Evolutionary conservation across 2,113 vertebrate species (phyloP), one percentile per base, ranked within the genome.

Genomic region (Oxyruncus cristatus): DNA sequence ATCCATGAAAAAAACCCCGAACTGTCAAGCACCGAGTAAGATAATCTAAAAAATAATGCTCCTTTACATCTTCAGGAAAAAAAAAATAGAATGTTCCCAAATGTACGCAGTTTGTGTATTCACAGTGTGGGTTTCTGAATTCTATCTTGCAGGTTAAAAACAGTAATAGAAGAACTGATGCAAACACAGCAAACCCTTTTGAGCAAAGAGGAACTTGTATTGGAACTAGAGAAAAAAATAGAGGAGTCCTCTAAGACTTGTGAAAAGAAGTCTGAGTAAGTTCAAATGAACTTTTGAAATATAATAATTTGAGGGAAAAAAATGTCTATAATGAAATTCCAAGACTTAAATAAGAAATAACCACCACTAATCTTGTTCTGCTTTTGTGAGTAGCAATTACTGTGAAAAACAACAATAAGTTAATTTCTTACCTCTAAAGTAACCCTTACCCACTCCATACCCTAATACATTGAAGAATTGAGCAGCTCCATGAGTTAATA

Each of bases 181-280:
- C 98, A 99, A 89, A 99, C 98, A 55, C 99, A 99, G 97, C 98
- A 99, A 96, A 99, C 98, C 47, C 98, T 99, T 75, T 73, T 97
- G 88, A 98, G 97, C 63, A 99, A 99, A 97, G 99, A 99, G 44
- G 98, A 99, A 6, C 96, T 99, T 68, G 98, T 99, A 16, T 86
- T 98, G 32, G 99, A 99, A 70, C 96, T 99, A 55, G 98, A 99
- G 89, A 97, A 98, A 79, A 99, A 99, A 96, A 99, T 99, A 79
- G 98, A 99, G 86, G 98, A 99, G 92, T 99, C 98, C 8, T 98
- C 98, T 94, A 99, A 98, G 88, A 98, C 96, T 24, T 98, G 96
- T 24, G 98, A 98, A 95, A 99, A 98, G 96, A 99, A 99, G 89
- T 99, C 99, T 86, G 99, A 99, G 99, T 99, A 96, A 97, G 98